phyloP scores from a whole-genome alignment of 2,888 invertebrate species.

The Anorthoa munda region DNA sequence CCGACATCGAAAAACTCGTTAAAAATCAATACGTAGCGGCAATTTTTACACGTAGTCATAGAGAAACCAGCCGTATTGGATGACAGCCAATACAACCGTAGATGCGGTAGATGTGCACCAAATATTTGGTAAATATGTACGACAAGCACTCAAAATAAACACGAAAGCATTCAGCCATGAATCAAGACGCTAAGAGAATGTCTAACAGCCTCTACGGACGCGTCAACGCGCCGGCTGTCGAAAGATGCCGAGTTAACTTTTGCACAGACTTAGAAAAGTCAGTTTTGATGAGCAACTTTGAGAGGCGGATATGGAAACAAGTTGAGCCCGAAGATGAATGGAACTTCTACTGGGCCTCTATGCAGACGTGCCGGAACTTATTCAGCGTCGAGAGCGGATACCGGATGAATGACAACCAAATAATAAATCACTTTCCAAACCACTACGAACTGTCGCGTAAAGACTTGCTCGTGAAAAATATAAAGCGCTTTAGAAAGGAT shows the following conservation, averaged over 20 bases:
- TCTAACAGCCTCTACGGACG: constrained; percentile 87
- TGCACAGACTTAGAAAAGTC: constrained; percentile 82
- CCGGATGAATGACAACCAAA: constrained; percentile 95
- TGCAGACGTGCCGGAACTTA: constrained; percentile 96
- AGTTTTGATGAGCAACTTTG: constrained; percentile 81
- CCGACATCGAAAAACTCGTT: constrained; percentile 70
- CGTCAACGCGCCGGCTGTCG: constrained; percentile 81
- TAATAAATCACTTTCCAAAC: constrained; percentile 98
- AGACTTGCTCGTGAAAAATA: constrained; percentile 98
- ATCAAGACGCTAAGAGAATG: constrained; percentile 81
- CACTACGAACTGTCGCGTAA: constrained; percentile 98
- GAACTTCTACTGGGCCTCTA: constrained; percentile 99
- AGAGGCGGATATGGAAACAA: constrained; percentile 93
- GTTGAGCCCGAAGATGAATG: constrained; percentile 97
- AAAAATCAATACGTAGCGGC: constrained; percentile 79
- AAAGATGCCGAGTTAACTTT: constrained; percentile 87
- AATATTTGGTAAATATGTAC: constrained; percentile 76
- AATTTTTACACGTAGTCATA: constrained; percentile 85
- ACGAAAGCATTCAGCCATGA: constrained; percentile 71
- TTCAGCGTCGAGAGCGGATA: constrained; percentile 91
- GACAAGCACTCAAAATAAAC: constrained; percentile 64
- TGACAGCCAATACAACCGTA: constrained; percentile 78
- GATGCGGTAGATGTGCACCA: constrained; percentile 74
- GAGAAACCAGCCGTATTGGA: constrained; percentile 79
- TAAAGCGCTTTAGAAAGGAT: constrained; percentile 98